Evolutionary conservation across 2,888 invertebrate genomes (phyloP).

Genomic region (Julus scandinavius): DNA sequence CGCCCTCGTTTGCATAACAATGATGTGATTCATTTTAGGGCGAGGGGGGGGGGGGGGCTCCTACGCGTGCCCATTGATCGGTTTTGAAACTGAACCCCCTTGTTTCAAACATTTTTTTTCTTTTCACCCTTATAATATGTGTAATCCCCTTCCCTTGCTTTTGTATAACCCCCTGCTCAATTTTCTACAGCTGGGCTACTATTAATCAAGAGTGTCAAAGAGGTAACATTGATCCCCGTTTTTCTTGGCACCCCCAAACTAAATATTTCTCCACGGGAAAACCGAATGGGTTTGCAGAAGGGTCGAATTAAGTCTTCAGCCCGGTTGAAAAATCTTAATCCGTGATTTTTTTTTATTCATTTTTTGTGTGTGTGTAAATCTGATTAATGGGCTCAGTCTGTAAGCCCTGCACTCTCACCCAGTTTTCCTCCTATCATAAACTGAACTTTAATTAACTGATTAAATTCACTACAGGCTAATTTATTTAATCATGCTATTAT

Average conservation of each 20-base stretch:
- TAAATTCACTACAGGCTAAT: conserved; percentile 21
- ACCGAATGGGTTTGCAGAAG: background rate
- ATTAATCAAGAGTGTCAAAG: conserved; percentile 33
- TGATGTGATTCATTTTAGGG: conserved; percentile 43
- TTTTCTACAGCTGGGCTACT: conserved; percentile 17
- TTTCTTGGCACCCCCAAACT: background rate
- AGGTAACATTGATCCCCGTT: background rate
- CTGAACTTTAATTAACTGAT: conserved; percentile 26
- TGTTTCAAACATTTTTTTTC: background rate
- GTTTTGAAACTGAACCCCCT: conserved; percentile 26
- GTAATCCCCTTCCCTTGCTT: conserved; percentile 6
- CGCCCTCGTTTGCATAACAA: conserved; percentile 44
- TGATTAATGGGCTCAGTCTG: background rate
- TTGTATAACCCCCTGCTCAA: conserved; percentile 12
- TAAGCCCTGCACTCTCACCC: background rate
- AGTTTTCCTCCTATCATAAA: background rate
- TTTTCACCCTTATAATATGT: conserved; percentile 12
- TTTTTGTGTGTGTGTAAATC: background rate
- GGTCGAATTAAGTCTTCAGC: background rate
- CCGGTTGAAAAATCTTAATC: background rate
- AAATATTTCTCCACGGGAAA: background rate
- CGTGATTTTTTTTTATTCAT: background rate
- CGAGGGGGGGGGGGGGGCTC: background rate
- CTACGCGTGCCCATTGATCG: conserved; percentile 26
- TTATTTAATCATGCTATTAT: conserved; percentile 7